Base-by-base conservation (phyloP, 92 coral and sea anemone genomes). In the Bergia sp. region DNA sequence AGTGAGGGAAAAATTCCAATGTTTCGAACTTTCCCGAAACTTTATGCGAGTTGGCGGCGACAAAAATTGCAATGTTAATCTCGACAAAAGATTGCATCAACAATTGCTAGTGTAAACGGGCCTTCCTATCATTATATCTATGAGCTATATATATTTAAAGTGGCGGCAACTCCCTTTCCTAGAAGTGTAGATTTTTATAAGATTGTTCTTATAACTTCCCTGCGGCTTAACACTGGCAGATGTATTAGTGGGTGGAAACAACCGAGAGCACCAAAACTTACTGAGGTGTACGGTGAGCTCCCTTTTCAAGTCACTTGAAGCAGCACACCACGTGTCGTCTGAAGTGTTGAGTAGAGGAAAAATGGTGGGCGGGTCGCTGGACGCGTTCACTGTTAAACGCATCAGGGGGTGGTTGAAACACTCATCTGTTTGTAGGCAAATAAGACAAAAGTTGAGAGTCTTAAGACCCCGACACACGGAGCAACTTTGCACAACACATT, bases 241-340 rank as follows among this genome's bases (percentile, higher is more conserved):
- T n/a, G 42, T 9, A 37, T 4, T 37, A 37, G 16, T 73, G 11
- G 45, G 44, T 38, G 12, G 45, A 37, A n/a, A 36, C 45, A 37
- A 16, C 18, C 41, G 3, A 20, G 4, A 73, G 18, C 42, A 11
- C 13, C 44, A 73, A 0, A 5, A 44, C 79, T 15, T 40, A 76
- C 50, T 50, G 53, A 41, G 50, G 79, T 42, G 43, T 16, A 76
- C 50, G 9, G 79, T 76, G 53, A 76, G 43, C 45, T 76, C 79
- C n/a, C 29, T 76, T 12, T 7, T 15, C 13, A 13, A 40, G 41
- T 76, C 79, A 39, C 6, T 36, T 16, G 37, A 4, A 11, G 23
- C 20, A 37, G 79, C 47, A 76, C 79, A 76, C 79, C 79, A 76
- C 21, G 79, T 15, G 43, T 11, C 79, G 45, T 76, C 79, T 2